Evolutionary conservation across 2,113 vertebrate species (phyloP), one percentile per base, ranked within the genome.

Genomic region (Tragelaphus strepsiceros): DNA sequence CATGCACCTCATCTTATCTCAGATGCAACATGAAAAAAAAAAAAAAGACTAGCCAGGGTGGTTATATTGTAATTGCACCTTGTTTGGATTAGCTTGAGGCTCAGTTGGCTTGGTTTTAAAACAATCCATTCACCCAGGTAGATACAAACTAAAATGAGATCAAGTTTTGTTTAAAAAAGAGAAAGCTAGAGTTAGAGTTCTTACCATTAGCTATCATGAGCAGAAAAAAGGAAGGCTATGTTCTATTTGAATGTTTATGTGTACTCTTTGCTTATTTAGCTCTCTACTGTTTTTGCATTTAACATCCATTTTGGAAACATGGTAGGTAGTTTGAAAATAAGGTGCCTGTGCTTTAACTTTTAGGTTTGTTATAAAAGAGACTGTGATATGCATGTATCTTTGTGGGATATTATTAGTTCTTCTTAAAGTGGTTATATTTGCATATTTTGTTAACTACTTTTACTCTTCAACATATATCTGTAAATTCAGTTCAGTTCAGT

Each of bases 1-100:
- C 97, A 90, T 98, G 92, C 51, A 62, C 54, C 64, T 97, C 91
- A 92, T 96, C 58, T 92, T 96, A 0, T 97, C 96, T 98, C 95
- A 85, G 71, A 89, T 98, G 56, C 64, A 98, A 95, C 86, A 89
- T 91, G 88, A 84, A 98, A 92, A 88, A 51, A 58, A 28, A 78
- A 61, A 82, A 88, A 84, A 94, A 26, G 96, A 98, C 1, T 1
- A 28, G 64, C 35, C 85, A 54, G 2, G 88, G 22, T 64, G 82
- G 26, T 85, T 98, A 2, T 83, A 85, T 58, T 94, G 83, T 89
- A 94, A 61, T 78, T 96, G 85, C 53, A 22, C 87, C 96, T 96
- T 64, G 39, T 97, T 98, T 97, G 82, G 67, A 91, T 98, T 88
- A 97, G 87, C 93, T 94, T 32, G 81, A 58, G 88, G 96, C 91